Conservation (phyloP, 2,888 invertebrate genomes). For the Dryadula phaetusa region DNA sequence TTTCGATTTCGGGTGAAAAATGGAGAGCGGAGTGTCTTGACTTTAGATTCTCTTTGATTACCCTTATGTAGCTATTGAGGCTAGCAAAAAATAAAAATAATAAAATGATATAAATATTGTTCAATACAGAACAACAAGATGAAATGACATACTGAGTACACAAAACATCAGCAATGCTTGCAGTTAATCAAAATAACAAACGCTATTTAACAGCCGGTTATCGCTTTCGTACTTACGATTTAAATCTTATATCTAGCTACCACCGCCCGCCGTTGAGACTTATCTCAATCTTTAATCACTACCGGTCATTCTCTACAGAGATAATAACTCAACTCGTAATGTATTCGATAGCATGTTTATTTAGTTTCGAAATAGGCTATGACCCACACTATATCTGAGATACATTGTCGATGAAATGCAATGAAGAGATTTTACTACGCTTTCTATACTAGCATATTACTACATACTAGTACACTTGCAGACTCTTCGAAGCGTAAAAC, state of each 20-base stretch:
- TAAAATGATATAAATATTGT: too few species aligned
- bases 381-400: not conserved
- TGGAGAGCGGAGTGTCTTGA: too few species aligned
- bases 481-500: too few species aligned
- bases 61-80: too few species aligned
- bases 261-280: slow-evolving; percentile 11
- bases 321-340: slow-evolving; percentile 24
- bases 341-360: slow-evolving; percentile 13
- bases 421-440: too few species aligned
- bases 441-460: too few species aligned
- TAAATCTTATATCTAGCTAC: slow-evolving; percentile 20
- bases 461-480: too few species aligned
- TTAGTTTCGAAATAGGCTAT: slow-evolving; percentile 17
- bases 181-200: slow-evolving; percentile 12
- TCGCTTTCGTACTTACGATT: slow-evolving; percentile 8
- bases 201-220: slow-evolving; percentile 18
- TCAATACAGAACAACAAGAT: not conserved
- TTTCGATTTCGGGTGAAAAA: too few species aligned
- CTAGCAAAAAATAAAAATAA: too few species aligned
- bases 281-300: slow-evolving; percentile 33
- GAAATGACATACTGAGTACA: not conserved
- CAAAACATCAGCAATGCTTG: not conserved
- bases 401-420: not conserved
- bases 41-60: too few species aligned
- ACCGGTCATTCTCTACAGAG: slow-evolving; percentile 23